Percentiles rank a stretch among this genome's conserved stretches.
Conservation (phyloP, 2,888 invertebrate genomes). For the Troilus luridus region DNA sequence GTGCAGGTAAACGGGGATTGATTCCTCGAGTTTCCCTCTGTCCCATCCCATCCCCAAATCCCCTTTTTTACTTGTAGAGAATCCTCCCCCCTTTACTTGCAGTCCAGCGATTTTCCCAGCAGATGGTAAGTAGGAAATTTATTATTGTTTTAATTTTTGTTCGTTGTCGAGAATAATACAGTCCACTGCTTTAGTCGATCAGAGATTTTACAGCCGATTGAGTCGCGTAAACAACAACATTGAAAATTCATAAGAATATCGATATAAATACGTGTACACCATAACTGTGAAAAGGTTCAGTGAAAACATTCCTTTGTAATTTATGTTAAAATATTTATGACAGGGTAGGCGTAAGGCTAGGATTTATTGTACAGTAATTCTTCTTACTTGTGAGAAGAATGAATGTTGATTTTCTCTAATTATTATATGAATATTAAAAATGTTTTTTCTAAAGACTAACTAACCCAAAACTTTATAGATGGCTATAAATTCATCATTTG, state of each 20-base stretch:
- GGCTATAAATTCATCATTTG: conserved; percentile 27
- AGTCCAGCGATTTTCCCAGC: too few relatives aligned
- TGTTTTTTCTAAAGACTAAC: neutral
- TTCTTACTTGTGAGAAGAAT: conserved; percentile 29
- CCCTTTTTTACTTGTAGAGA: too few relatives aligned
- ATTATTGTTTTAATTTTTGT: too few relatives aligned
- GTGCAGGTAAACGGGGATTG: too few relatives aligned
- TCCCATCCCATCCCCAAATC: too few relatives aligned
- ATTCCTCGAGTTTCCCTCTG: too few relatives aligned
- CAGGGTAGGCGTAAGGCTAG: conserved; percentile 34
- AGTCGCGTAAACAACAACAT: too few relatives aligned
- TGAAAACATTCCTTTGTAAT: conserved; percentile 6
- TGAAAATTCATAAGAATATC: neutral
- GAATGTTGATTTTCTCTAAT: conserved; percentile 47
- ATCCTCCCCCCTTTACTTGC: too few relatives aligned
- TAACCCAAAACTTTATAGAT: neutral
- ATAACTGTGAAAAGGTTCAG: neutral
- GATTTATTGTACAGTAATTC: conserved; percentile 37
- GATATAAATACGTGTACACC: neutral
- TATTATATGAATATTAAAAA: conserved; percentile 35
- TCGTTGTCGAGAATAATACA: too few relatives aligned
- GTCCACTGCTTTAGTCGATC: too few relatives aligned
- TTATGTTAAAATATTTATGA: conserved; percentile 48
- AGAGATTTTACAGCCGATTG: too few relatives aligned
- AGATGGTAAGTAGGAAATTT: too few relatives aligned